Percentiles rank a stretch among this genome's conserved stretches.
Conservation (phyloP, 2,888 invertebrate species). For the Caenorhabditis virilis region DNA sequence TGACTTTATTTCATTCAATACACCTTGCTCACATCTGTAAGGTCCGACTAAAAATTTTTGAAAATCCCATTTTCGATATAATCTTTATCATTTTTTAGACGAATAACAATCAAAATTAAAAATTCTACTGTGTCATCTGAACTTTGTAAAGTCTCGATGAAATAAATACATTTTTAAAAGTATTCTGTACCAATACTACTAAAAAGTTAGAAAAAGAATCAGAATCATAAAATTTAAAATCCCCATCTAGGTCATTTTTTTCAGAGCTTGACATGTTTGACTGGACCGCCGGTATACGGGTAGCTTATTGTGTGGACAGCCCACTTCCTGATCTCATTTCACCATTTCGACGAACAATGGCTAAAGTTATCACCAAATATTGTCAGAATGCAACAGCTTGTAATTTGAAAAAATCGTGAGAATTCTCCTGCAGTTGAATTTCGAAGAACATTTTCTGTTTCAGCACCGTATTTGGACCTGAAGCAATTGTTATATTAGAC, state of each 20-base stretch:
- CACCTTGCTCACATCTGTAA: too few relatives aligned
- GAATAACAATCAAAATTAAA: neutral
- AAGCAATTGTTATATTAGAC: constrained; percentile 61
- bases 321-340: constrained; percentile 57
- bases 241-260: neutral
- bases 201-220: neutral
- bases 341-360: constrained; percentile 59
- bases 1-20: too few relatives aligned
- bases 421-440: neutral
- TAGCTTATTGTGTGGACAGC: constrained; percentile 60
- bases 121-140: constrained; percentile 5
- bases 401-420: constrained; percentile 57
- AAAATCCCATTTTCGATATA: too few relatives aligned
- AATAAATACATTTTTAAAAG: neutral
- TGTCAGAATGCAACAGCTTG: constrained; percentile 63
- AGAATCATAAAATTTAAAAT: neutral
- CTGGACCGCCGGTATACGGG: constrained; percentile 58
- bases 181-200: too few relatives aligned
- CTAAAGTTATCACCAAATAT: constrained; percentile 59
- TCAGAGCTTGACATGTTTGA: constrained; percentile 63
- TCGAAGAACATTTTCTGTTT: constrained; percentile 10
- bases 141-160: neutral
- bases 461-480: constrained; percentile 55
- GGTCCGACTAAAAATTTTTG: too few relatives aligned
- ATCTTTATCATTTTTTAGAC: neutral